Base-by-base conservation (phyloP, 2,113 vertebrate genomes). In the Heterotilapia buettikoferi region DNA sequence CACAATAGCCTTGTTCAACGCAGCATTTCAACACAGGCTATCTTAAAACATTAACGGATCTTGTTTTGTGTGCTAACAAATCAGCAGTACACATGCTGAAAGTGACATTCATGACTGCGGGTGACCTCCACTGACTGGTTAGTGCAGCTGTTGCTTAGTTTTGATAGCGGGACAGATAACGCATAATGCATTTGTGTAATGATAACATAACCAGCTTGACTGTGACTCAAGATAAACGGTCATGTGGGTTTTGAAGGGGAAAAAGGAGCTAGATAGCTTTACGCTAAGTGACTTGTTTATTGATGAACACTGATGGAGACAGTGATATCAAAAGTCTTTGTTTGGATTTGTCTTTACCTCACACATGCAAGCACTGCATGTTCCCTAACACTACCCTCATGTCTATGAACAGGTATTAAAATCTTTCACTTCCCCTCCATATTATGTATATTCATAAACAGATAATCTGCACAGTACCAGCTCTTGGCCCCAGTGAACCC, bases 401-500 rank as follows among this genome's bases (percentile, higher is more conserved):
- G 71, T 86, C 50, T 68, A 40, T n/a, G 54, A 68, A 66, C 78
- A 43, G 31, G 66, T 6, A 78, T 85, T 85, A 71, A 14, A 84
- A 68, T 71, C 63, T 53, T 61, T 80, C 21, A 66, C 90, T 92
- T 87, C 80, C 81, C 84, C 71, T 57, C 84, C 81, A 80, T 90
- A 89, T 91, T 73, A n/a, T 54, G 7, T 33, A 50, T 57, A 63
- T 84, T 86, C 21, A 80, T 83, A 33, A 18, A 73, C 76, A 88
- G 88, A 89, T 81, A 83, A 89, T 86, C 45, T 59, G 57, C 81
- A 76, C 73, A 54, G 40, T 85, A 90, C 78, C 59, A 88, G 71
- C 90, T 79, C 73, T 88, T 88, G 90, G 84, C 93, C 87, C 68
- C 14, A 12, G 71, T 95, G 94, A 96, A 96, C 95, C 91, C 86